Conservation (phyloP, 2,113 vertebrate genomes). For the Maccullochella peelii region DNA sequence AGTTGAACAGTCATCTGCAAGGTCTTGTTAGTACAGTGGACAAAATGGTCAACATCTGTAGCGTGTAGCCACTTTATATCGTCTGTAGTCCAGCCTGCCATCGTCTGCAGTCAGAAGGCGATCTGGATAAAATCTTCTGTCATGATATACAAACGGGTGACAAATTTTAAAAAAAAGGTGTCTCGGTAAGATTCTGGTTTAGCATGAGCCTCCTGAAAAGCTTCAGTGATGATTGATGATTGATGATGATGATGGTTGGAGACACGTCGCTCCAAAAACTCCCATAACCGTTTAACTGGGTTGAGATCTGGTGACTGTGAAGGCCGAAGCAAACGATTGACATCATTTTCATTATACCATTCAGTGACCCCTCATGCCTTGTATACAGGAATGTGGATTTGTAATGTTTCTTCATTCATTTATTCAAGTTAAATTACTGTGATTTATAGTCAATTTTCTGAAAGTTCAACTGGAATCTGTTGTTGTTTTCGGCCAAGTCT, state of each 20-base stretch:
- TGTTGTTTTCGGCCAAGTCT: background rate
- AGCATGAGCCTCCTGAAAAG: background rate
- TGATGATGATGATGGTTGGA: background rate
- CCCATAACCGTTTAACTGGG: background rate
- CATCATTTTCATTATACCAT: background rate
- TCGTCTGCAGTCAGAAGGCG: background rate
- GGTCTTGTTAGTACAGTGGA: slow-evolving; percentile 7
- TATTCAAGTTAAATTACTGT: background rate
- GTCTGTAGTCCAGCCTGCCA: slow-evolving; percentile 2
- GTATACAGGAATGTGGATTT: background rate
- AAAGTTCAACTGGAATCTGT: background rate
- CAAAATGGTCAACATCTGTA: slow-evolving; percentile 17
- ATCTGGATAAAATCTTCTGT: background rate
- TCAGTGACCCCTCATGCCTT: background rate
- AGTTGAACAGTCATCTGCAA: background rate
- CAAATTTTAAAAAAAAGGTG: too few species aligned
- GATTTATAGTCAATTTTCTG: background rate
- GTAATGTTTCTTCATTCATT: background rate
- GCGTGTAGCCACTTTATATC: background rate
- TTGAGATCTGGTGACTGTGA: background rate
- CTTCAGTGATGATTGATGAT: background rate
- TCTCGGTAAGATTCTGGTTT: background rate
- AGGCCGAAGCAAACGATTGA: too few species aligned
- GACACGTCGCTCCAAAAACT: background rate
- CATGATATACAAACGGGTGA: background rate